Evolutionary conservation across 2,888 invertebrate species (phyloP), one percentile per base, ranked within the genome.

Genomic region (Noctuana brunneofusca): DNA sequence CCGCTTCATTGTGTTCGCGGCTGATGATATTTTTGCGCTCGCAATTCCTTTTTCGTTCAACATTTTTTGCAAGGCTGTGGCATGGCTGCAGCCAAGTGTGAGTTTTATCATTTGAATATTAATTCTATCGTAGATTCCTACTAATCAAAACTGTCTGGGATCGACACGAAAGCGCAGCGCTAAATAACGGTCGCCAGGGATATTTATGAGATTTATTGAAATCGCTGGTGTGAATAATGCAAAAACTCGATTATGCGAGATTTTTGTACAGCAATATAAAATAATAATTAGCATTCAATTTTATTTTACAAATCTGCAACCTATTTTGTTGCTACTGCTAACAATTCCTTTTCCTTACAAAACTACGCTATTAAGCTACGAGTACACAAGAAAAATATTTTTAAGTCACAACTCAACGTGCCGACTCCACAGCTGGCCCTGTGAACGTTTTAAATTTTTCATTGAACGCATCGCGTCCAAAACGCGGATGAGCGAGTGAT

Each of bases 401-500:
- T n/a, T n/a, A n/a, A n/a, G n/a, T n/a, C n/a, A n/a, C n/a, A n/a
- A n/a, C n/a, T n/a, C n/a, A n/a, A n/a, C n/a, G n/a, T n/a, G 20
- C 35, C 85, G 77, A 75, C 87, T 89, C 89, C 71, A 81, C 52
- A 2, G 68, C 68, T 14, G 20, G 69, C 77, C 30, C 69, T 84
- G 84, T 82, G 71, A 70, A 59, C 68, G 68, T 78, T 79, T 76
- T 69, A 78, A 75, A 81, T 73, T 81, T 80, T 84, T 81, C 84
- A 83, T 78, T 80, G 82, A 81, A 79, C 73, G 75, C 71, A 74
- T 73, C 72, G 74, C 73, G 79, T 79, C 83, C 82, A 69, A 84
- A 83, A 81, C 79, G 83, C 84, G 81, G 86, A 86, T 83, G 84
- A 80, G 78, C 76, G 66, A n/a, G 86, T 90, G 87, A 89, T 88